Conservation (phyloP, 2,113 vertebrate genomes). For the Myotis lucifugus region DNA sequence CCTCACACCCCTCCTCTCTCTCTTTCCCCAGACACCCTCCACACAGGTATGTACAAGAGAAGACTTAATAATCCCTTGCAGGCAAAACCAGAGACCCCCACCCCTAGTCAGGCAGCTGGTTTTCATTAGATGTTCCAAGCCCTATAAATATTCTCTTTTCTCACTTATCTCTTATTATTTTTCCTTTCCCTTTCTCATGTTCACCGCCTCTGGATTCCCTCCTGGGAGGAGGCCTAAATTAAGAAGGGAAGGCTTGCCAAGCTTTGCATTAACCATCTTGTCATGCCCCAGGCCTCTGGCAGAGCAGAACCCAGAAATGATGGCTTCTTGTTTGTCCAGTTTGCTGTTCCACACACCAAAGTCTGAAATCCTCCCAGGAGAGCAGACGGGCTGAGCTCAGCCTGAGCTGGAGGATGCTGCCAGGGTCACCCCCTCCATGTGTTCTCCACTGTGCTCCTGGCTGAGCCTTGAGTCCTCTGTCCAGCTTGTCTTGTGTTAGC, state of each 20-base stretch:
- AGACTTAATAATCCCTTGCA: conserved; percentile 43
- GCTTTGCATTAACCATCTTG: conserved; percentile 65
- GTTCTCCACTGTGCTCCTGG: background rate
- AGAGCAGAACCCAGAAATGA: conserved; percentile 25
- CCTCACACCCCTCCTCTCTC: background rate
- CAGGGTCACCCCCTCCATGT: background rate
- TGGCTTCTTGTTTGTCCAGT: conserved; percentile 51
- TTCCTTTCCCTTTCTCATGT: conserved; percentile 76
- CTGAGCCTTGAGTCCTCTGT: background rate
- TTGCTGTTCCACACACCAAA: background rate
- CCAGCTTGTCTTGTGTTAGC: background rate
- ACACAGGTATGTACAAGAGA: conserved; percentile 38
- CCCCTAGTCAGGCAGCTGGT: conserved; percentile 65
- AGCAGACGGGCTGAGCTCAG: background rate
- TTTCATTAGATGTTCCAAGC: conserved; percentile 74
- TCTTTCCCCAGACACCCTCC: background rate
- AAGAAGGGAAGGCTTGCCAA: conserved; percentile 64
- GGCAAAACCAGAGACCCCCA: conserved; percentile 4
- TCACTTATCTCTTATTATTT: conserved; percentile 80
- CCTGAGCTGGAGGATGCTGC: background rate
- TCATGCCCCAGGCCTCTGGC: conserved; percentile 39
- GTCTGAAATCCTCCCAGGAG: background rate
- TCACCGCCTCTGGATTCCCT: conserved; percentile 58
- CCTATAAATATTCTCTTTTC: conserved; percentile 76
- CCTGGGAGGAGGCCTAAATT: conserved; percentile 65